A percentile compares a stretch with the other conserved stretches of the same genome.
Conservation (phyloP, 2,113 vertebrate genomes). For the Rhabdornis inornatus region DNA sequence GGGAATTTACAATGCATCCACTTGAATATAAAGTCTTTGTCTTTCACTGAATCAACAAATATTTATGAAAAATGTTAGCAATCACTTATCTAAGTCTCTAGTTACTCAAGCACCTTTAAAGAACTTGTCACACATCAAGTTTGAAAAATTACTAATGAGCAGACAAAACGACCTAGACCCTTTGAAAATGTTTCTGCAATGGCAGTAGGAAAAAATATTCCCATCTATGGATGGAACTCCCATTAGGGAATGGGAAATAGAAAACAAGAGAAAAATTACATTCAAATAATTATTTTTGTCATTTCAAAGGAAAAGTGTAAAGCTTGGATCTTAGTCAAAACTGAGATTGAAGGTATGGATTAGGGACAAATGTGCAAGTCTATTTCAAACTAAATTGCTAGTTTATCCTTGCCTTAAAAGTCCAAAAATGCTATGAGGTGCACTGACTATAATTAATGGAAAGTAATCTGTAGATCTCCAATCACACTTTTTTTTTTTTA, state of each 20-base stretch:
- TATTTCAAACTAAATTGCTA: slow-evolving; percentile 63
- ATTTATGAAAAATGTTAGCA: not conserved
- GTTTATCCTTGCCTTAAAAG: not conserved
- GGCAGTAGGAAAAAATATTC: not conserved
- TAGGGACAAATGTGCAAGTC: not conserved
- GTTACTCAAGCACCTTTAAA: not conserved
- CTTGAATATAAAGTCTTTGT: not conserved
- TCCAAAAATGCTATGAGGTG: slow-evolving; percentile 18
- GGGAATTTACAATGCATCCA: not conserved
- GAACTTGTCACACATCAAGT: not conserved
- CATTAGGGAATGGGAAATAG: not conserved
- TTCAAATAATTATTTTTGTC: not conserved
- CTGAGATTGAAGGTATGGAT: not conserved
- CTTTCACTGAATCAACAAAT: not conserved
- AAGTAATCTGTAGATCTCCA: slow-evolving; percentile 68
- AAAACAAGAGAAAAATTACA: not conserved
- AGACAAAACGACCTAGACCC: not conserved
- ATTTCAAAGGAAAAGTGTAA: not conserved
- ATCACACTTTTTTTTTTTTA: slow-evolving; percentile 38
- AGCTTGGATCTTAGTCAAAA: not conserved
- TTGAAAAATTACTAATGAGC: not conserved
- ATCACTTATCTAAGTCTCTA: not conserved
- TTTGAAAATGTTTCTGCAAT: not conserved
- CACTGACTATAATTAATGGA: slow-evolving; percentile 51
- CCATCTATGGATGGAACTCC: not conserved